Evolutionary conservation across 2,888 invertebrate species (phyloP), one percentile per base, ranked within the genome.

Genomic region (Hartigia nigra): DNA sequence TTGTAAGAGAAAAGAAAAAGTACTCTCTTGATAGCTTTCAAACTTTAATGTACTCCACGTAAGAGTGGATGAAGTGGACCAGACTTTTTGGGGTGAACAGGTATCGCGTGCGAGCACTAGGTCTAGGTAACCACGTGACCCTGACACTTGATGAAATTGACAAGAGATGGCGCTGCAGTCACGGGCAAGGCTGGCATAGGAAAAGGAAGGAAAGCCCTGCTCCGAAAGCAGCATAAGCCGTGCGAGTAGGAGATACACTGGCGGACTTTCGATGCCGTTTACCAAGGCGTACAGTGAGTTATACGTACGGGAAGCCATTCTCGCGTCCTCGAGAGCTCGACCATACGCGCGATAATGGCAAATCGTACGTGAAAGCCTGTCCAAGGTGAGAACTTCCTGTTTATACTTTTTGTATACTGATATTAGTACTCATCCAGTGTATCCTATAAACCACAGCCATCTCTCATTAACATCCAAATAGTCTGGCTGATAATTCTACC

Each of bases 141-240:
- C 31, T 75, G 70, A n/a, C 70, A 77, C 69, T 74, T 77, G 75
- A 35, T 77, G 14, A 78, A 69, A 78, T 70, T 74, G 39, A 37
- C 82, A 76, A 79, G 23, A 70, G 85, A 81, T 85, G 84, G 83
- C 76, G 80, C 55, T 79, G 81, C 78, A 70, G n/a, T 39, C 12
- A 31, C 76, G 74, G 37, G 77, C 77, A 80, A 78, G 79, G 77
- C 77, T 74, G 75, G 69, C 76, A 78, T 79, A 76, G 74, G 75
- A 82, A 76, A 78, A 82, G 76, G 79, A 82, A 84, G 77, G 80
- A 81, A 74, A 80, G 80, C 80, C 82, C 78, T 78, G 77, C 79
- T 81, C 76, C 80, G 81, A 81, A 34, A 72, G 72, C 31, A 34
- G 72, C 72, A 72, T 34, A 72, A 81, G 82, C 79, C 78, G 80